Base-by-base conservation (phyloP, 2,113 vertebrate species). In the Osmerus mordax region DNA sequence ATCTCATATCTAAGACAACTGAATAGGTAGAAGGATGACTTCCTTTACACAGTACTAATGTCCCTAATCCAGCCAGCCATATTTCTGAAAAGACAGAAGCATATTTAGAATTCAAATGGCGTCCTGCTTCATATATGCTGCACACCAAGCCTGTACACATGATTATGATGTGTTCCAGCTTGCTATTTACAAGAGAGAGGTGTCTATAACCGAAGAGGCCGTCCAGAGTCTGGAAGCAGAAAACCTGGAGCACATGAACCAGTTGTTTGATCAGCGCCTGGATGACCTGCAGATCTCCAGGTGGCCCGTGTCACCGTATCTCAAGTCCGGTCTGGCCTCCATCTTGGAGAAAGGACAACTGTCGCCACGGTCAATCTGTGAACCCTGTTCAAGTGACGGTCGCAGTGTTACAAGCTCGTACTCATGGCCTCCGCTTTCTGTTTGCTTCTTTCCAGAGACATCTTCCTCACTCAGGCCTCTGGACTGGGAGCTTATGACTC, bases 151-250 rank as follows among this genome's bases (percentile, higher is more conserved):
- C 12, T 29, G 28, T 32, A 36, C 32, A 18, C 13, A 2, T 62
- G 12, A 62, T 29, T 15, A 13, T 32, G 14, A 12, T 2, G 16
- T 65, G 8, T 32, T 32, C 12, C 77, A 96, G 94, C 66, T 94
- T 78, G 72, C 75, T 60, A 12, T 78, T 18, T 94, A 93, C 64
- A 84, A 2, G 66, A 87, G 87, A 41, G 83, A 92, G 78, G 79
- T 92, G 23, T 71, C 62, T 32, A 70, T 86, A 64, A 56, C 95
- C 83, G 89, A 93, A 81, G 65, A 36, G 15, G 71, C 65, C 53
- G 76, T 94, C 76, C 82, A 89, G 16, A 69, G 86, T 19, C 72
- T 94, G 18, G 92, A 95, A 86, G 83, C 90, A 85, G 92, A 94
- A 87, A 95, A 95, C 72, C 70, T 92, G 63, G 14, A 13, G 75